A percentile compares a stretch with the other conserved stretches of the same genome.
Evolutionary conservation across 2,113 vertebrate genomes (phyloP).

Genomic region (Hippopotamus amphibius): DNA sequence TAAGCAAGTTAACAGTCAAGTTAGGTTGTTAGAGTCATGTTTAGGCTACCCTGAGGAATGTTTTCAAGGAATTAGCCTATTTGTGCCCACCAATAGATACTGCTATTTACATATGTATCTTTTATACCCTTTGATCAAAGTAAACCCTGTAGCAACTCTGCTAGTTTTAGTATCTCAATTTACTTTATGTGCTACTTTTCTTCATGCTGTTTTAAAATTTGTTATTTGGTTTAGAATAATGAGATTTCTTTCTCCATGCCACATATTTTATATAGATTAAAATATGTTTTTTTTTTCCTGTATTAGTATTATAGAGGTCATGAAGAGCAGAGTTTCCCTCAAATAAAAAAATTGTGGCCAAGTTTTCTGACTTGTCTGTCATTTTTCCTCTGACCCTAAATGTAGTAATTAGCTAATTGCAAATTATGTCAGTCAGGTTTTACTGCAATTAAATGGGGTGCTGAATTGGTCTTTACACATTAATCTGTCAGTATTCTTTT

Average conservation of each 20-base stretch:
- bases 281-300: neutral
- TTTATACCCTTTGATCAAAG: neutral
- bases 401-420: conserved; percentile 64
- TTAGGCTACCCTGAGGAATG: conserved; percentile 52
- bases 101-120: neutral
- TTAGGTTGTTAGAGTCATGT: conserved; percentile 32
- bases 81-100: neutral
- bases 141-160: neutral
- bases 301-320: conserved; percentile 45
- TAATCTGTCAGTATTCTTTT: conserved; percentile 60
- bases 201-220: conserved; percentile 24
- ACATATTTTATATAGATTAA: conserved; percentile 34
- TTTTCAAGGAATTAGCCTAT: conserved; percentile 33
- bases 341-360: conserved; percentile 1
- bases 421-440: conserved; percentile 49
- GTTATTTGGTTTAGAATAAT: conserved; percentile 6
- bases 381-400: conserved; percentile 61
- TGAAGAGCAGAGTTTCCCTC: conserved; percentile 35
- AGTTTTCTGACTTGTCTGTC: conserved; percentile 45
- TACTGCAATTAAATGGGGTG: conserved; percentile 69
- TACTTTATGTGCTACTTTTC: neutral
- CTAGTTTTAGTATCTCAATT: neutral
- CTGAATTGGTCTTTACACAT: conserved; percentile 11
- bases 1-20: conserved; percentile 53
- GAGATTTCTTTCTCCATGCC: conserved; percentile 20